Percentiles rank a stretch among this genome's conserved stretches.
Evolutionary conservation across 2,797 vertebrate genomes (phyloP).

Genomic region (Alauda arvensis): DNA sequence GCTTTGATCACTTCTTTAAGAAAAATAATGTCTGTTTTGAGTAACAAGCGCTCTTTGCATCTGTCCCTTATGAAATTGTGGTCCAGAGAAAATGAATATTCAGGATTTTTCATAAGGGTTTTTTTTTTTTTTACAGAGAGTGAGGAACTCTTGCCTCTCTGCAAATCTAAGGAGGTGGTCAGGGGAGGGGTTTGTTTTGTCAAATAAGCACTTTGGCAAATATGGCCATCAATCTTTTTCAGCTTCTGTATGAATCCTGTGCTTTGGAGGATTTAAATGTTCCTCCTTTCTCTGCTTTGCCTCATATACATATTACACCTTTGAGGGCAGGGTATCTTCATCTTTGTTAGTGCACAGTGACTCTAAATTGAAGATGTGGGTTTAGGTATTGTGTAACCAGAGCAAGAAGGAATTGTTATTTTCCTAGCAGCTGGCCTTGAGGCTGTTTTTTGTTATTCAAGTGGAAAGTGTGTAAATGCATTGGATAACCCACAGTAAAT

Average conservation of each 20-base stretch:
- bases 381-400: background rate
- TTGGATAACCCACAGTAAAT: background rate
- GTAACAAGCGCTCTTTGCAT: background rate
- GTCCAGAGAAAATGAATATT: background rate
- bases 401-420: background rate
- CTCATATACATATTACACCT: background rate
- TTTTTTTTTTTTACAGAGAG: background rate
- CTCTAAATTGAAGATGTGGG: background rate
- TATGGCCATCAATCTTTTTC: background rate
- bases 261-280: background rate
- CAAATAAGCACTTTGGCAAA: background rate
- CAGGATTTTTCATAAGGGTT: background rate
- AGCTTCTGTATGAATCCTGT: background rate
- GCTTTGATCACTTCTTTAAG: background rate
- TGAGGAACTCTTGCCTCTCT: background rate
- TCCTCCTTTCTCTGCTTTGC: background rate
- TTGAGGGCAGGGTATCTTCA: background rate
- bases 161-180: background rate
- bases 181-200: background rate
- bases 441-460: background rate
- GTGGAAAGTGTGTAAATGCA: background rate
- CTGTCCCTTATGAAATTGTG: background rate
- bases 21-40: background rate
- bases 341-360: background rate
- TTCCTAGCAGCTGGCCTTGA: background rate